A percentile compares a stretch with the other conserved stretches of the same genome.
These are phyloP conservation scores for Leptopilina myrica DNA, from an alignment of 2,888 invertebrate species.

Conservation along the genomic window DNA sequence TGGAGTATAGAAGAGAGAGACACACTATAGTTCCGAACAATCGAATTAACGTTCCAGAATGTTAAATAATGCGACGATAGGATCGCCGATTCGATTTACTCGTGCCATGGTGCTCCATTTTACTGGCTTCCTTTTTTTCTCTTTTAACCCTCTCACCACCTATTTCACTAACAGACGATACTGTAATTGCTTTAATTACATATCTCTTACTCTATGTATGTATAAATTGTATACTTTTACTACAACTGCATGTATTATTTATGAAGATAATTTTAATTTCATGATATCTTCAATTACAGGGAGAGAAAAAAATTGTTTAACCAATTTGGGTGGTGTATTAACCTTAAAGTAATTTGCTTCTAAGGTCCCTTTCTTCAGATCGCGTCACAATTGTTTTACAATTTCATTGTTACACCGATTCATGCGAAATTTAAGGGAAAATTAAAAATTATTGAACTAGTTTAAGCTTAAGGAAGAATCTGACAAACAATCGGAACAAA, in stretches of 20 bases:
- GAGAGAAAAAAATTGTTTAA: too few relatives aligned
- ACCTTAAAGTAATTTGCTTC: too few relatives aligned
- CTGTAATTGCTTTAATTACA: conserved; percentile 39
- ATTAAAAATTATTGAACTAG: too few relatives aligned
- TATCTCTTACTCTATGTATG: conserved; percentile 3
- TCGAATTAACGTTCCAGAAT: conserved; percentile 38
- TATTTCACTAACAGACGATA: conserved; percentile 21
- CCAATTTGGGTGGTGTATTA: too few relatives aligned
- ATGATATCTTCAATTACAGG: not conserved
- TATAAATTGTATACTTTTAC: too few relatives aligned
- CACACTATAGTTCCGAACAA: conserved; percentile 25
- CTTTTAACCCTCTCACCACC: conserved; percentile 10
- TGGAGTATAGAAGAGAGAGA: conserved; percentile 10
- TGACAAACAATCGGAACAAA: too few relatives aligned
- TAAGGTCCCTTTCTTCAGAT: too few relatives aligned
- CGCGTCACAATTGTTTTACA: too few relatives aligned
- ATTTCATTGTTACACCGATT: too few relatives aligned
- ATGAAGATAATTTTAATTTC: not conserved
- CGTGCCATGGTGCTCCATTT: conserved; percentile 36
- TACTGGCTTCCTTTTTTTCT: not conserved
- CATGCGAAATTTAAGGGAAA: too few relatives aligned
- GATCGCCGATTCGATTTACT: conserved; percentile 38
- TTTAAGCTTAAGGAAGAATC: too few relatives aligned
- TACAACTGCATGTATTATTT: not conserved
- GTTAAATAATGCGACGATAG: conserved; percentile 40